These are phyloP conservation scores for Acrocera orbiculus DNA, from an alignment of 2,888 invertebrate genomes.

Conservation along the genomic window DNA sequence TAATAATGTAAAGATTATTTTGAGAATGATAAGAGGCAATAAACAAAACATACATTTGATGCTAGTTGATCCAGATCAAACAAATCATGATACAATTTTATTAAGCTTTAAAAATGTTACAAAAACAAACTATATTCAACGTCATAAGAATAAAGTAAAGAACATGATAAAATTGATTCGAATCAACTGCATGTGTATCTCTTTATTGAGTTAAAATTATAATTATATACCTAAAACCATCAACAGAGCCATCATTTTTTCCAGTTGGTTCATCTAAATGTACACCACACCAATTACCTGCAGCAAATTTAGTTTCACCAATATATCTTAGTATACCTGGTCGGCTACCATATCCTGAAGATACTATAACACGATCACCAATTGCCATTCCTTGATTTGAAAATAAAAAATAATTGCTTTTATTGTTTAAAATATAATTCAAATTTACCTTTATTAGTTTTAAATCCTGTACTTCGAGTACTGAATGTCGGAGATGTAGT, in stretches of 20 bases:
- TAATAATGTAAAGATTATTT: too few species aligned
- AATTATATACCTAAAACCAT: slow-evolving; percentile 62
- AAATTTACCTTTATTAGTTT: too few species aligned
- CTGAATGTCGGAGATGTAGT: slow-evolving; percentile 29
- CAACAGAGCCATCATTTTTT: slow-evolving; percentile 91
- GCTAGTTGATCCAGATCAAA: too few species aligned
- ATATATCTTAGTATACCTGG: slow-evolving; percentile 71
- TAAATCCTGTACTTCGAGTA: slow-evolving; percentile 25
- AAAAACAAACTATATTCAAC: too few species aligned
- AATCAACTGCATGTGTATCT: not conserved
- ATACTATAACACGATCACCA: slow-evolving; percentile 84
- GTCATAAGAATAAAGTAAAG: not conserved
- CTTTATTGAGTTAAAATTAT: not conserved
- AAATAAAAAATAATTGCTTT: too few species aligned
- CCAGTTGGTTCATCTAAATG: slow-evolving; percentile 86
- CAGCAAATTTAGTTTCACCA: slow-evolving; percentile 77
- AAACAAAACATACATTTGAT: too few species aligned
- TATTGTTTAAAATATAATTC: too few species aligned
- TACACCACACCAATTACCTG: slow-evolving; percentile 90
- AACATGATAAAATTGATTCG: not conserved
- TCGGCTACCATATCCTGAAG: slow-evolving; percentile 71
- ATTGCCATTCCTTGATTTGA: slow-evolving; percentile 47
- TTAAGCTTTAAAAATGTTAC: too few species aligned
- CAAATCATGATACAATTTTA: too few species aligned
- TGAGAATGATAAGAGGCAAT: not conserved